A percentile compares a stretch with the other conserved stretches of the same genome.
phyloP scores from a whole-genome alignment of 2,113 vertebrate genomes.

The Leuciscus idus region DNA sequence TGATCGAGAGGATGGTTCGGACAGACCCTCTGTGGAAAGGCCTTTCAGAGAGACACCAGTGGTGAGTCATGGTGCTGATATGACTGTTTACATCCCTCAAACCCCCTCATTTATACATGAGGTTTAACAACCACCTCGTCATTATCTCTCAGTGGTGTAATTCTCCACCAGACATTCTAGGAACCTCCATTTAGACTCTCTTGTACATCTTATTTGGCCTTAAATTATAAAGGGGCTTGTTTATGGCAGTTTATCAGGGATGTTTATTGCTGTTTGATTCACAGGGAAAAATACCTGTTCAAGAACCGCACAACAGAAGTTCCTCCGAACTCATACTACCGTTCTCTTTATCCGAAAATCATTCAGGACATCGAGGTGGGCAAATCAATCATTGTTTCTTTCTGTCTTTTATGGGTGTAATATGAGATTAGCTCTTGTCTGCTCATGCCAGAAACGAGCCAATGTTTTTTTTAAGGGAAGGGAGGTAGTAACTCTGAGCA shows the following conservation, averaged over 20 bases:
- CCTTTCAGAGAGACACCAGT: slow-evolving; percentile 95
- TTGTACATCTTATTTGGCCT: neutral
- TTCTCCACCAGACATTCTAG: slow-evolving; percentile 4
- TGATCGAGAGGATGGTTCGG: slow-evolving; percentile 98
- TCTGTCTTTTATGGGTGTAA: neutral
- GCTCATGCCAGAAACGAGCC: neutral
- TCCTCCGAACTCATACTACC: slow-evolving; percentile 97
- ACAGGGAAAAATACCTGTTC: slow-evolving; percentile 98
- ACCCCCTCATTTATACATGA: slow-evolving; percentile 22
- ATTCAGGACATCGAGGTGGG: slow-evolving; percentile 99
- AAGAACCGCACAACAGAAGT: slow-evolving; percentile 98
- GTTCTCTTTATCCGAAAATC: slow-evolving; percentile 98
- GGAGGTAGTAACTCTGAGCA: neutral
- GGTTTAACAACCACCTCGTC: slow-evolving; percentile 7
- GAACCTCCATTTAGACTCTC: neutral
- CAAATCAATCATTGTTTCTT: neutral
- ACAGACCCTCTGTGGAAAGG: slow-evolving; percentile 98
- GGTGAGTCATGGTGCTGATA: slow-evolving; percentile 80
- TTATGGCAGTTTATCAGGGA: neutral
- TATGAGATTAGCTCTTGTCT: neutral
- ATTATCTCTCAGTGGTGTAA: slow-evolving; percentile 29
- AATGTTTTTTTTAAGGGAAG: neutral
- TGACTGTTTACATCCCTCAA: neutral
- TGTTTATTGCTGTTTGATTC: slow-evolving; percentile 61
- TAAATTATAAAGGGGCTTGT: neutral